A percentile compares a stretch with the other conserved stretches of the same genome.
phyloP scores from a whole-genome alignment of 2,888 invertebrate species.

The Molorchus minor region DNA sequence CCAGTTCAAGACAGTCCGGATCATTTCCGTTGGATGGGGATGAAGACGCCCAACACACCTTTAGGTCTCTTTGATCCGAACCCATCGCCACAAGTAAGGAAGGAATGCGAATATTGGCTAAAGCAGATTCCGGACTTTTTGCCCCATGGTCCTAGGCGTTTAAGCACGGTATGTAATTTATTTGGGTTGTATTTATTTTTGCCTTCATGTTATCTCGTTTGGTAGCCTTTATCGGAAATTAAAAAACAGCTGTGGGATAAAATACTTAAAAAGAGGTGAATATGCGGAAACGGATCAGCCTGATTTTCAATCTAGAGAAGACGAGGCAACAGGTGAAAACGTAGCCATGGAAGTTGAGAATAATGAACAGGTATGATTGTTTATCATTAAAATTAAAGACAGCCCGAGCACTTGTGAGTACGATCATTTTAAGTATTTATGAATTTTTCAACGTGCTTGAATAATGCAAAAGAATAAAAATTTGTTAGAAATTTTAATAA shows the following conservation, averaged over 20 bases:
- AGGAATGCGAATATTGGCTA: slow-evolving; percentile 64
- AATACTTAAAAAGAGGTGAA: slow-evolving; percentile 39
- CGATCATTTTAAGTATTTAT: too few relatives aligned
- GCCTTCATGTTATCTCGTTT: slow-evolving; percentile 24
- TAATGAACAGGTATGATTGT: not conserved
- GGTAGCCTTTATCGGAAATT: slow-evolving; percentile 68
- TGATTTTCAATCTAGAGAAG: not conserved
- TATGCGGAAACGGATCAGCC: not conserved
- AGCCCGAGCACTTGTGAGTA: too few relatives aligned
- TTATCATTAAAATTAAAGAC: too few relatives aligned
- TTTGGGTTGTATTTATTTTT: slow-evolving; percentile 8
- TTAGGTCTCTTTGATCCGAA: slow-evolving; percentile 64
- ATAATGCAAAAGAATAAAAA: too few relatives aligned
- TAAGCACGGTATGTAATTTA: slow-evolving; percentile 51
- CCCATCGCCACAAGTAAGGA: slow-evolving; percentile 65
- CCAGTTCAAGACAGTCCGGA: slow-evolving; percentile 48
- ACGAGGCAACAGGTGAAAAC: not conserved
- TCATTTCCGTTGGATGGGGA: slow-evolving; percentile 53
- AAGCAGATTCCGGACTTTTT: slow-evolving; percentile 63
- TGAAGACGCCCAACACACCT: slow-evolving; percentile 68
- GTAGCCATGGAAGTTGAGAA: not conserved
- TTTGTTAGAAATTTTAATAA: too few relatives aligned
- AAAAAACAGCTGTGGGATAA: slow-evolving; percentile 63
- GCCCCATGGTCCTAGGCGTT: slow-evolving; percentile 39
- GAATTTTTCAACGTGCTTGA: too few relatives aligned